phyloP scores from a whole-genome alignment of 2,113 vertebrate genomes.

The Lepus timidus region DNA sequence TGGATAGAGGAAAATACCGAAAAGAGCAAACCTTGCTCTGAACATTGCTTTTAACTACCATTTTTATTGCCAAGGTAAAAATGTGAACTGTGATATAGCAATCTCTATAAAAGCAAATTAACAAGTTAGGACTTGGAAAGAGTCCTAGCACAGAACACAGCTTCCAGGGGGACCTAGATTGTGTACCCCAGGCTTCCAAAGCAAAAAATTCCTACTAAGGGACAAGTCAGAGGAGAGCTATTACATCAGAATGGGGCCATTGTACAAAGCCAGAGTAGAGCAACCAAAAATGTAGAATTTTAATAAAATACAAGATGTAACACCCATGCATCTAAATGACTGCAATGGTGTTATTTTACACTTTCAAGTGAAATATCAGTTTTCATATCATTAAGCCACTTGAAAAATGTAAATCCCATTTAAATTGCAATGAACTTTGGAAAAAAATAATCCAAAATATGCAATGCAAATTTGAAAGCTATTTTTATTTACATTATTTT shows the following conservation, averaged over 20 bases:
- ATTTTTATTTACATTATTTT: neutral
- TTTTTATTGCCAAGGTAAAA: neutral
- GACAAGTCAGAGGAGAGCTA: slow-evolving; percentile 55
- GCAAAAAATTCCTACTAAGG: neutral
- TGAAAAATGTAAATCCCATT: slow-evolving; percentile 50
- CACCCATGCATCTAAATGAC: neutral
- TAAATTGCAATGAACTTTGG: slow-evolving; percentile 16
- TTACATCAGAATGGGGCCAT: neutral
- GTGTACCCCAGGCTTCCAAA: slow-evolving; percentile 14
- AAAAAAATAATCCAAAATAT: slow-evolving; percentile 36
- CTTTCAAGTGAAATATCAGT: slow-evolving; percentile 9
- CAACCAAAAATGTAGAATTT: neutral
- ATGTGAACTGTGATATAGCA: accelerated
- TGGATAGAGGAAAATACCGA: neutral
- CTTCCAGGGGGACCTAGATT: neutral
- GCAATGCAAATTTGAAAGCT: neutral
- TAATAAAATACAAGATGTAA: slow-evolving; percentile 70
- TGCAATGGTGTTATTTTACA: neutral
- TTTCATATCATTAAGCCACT: slow-evolving; percentile 40
- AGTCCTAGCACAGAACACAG: neutral
- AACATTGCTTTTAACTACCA: neutral
- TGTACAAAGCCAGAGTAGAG: neutral
- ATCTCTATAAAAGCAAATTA: neutral
- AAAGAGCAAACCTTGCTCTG: slow-evolving; percentile 5
- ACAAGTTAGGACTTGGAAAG: slow-evolving; percentile 22